Evolutionary conservation across 2,113 vertebrate species (phyloP), one percentile per base, ranked within the genome.

Genomic region (Indicator indicator): DNA sequence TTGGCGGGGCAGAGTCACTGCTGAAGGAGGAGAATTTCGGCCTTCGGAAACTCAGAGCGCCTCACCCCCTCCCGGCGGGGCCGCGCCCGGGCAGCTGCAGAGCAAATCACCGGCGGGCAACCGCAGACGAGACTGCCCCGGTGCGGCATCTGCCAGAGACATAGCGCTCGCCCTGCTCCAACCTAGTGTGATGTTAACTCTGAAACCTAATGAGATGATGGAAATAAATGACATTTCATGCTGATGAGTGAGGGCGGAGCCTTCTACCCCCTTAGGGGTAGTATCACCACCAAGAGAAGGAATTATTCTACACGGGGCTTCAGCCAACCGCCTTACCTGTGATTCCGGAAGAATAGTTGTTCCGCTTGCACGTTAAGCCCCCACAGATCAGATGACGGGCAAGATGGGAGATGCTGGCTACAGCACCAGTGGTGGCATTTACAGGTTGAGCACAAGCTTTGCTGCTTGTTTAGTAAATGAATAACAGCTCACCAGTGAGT

Each of bases 141-240:
- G 6, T 5, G 36, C 9, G 15, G 77, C 65, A 21, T 5, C 63
- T 16, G 19, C 9, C 44, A 0, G 19, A 32, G 27, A 24, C 38
- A 23, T 0, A 1, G 1, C 9, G 7, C 40, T 20, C 15, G 1
- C 4, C 52, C 38, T 6, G 16, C 28, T 11, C 26, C 19, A 3
- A 4, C 28, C 56, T 5, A 6, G 8, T 9, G 14, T 2, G 6
- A 0, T 5, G 50, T 38, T 88, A 50, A 71, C 38, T 59, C 60
- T 32, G 75, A 73, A 90, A 24, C 68, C 16, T 65, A 55, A 50
- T 4, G 64, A 16, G 19, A 24, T 11, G 3, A 11, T 9, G 52
- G 40, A 50, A n/a, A 24, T 18, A 14, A 33, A n/a, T 2, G 7
- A 21, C 44, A 1, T 5, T 12, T 23, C 3, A 2, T 9, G 15